A percentile compares a stretch with the other conserved stretches of the same genome.
These are phyloP conservation scores for Zenarchopterus dispar DNA, from an alignment of 2,797 vertebrate genomes.

Conservation along the genomic window DNA sequence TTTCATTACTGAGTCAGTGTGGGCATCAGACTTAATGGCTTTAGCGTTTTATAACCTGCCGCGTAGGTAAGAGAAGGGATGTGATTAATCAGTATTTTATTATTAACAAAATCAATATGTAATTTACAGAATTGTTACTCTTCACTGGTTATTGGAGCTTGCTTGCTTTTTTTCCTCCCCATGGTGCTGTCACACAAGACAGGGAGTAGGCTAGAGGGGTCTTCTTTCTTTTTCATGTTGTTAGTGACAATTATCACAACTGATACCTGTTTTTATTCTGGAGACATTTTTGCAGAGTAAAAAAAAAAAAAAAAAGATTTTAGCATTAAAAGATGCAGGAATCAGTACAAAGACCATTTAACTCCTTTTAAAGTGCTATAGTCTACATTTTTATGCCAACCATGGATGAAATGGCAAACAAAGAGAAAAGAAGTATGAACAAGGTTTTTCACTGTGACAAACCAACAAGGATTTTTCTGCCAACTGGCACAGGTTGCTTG, in stretches of 20 bases:
- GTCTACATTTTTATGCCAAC: slow-evolving; percentile 20
- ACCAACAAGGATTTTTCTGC: background rate
- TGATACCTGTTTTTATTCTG: slow-evolving; percentile 29
- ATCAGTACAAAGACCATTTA: slow-evolving; percentile 7
- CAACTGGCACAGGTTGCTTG: too few relatives aligned
- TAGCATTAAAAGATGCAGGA: slow-evolving; percentile 12
- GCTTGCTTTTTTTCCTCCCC: background rate
- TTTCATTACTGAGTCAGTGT: slow-evolving; percentile 50
- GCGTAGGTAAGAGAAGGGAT: slow-evolving; percentile 28
- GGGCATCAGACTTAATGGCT: slow-evolving; percentile 27
- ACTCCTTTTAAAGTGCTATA: slow-evolving; percentile 13
- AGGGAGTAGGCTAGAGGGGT: slow-evolving; percentile 21
- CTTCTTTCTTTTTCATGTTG: slow-evolving; percentile 32
- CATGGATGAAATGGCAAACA: slow-evolving; percentile 3
- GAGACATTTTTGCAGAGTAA: slow-evolving; percentile 19
- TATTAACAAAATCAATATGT: slow-evolving; percentile 67
- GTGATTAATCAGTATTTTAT: slow-evolving; percentile 67
- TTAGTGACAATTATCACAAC: slow-evolving; percentile 42
- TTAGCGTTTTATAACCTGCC: slow-evolving; percentile 30
- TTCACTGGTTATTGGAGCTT: slow-evolving; percentile 29
- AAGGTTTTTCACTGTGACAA: slow-evolving; percentile 4
- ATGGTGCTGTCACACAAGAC: slow-evolving; percentile 21
- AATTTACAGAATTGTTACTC: slow-evolving; percentile 64
- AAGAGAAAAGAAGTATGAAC: background rate
- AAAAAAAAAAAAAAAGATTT: slow-evolving; percentile 25